Base-by-base conservation (phyloP, 1,140 invertebrate genomes). In the Panagrolaimus sp. region DNA sequence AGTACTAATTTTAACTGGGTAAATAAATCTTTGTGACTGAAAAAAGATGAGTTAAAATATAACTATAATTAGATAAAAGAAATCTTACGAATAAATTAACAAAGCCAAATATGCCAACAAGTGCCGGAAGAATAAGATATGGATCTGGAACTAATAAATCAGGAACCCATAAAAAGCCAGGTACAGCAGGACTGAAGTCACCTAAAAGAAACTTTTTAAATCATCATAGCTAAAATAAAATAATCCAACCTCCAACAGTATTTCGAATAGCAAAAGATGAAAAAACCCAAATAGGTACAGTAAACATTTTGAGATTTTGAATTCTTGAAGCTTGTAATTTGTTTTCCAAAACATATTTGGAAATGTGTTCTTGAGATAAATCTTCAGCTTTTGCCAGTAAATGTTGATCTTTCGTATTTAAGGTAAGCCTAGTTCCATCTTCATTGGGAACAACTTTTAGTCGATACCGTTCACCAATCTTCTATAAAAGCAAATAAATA, bases 251-350 rank as follows among this genome's bases (percentile, higher is more conserved):
- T 43, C 43, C 67, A 48, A 78, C 69, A 58, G 80, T 71, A 48
- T 78, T 78, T 68, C 77, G 69, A 21, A 78, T 62, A 45, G 77
- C 77, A 62, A 78, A 78, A 9, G 77, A 76, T 7, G 77, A 78
- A 62, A 77, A 78, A n/a, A 78, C 76, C 77, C 77, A 78, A 12
- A 76, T 58, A 7, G 77, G 76, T 14, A 78, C 74, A n/a, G 74
- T 73, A 26, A 58, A 71, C 69, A 77, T 76, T 64, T 78, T 78
- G 26, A 78, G 65, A 63, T 76, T 78, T 58, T 76, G 78, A 62
- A 78, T 79, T 17, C 77, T 43, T 15, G 67, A 63, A 1, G 78
- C 63, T 26, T 70, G 69, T 15, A 78, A 67, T 15, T 63, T 44
- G 24, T 80, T 46, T 28, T 79, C 77, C 12, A 48, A 17, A 9